Percentiles rank a stretch among this genome's conserved stretches.
phyloP scores from a whole-genome alignment of 1,140 invertebrate species.

The Cydia fagiglandana region DNA sequence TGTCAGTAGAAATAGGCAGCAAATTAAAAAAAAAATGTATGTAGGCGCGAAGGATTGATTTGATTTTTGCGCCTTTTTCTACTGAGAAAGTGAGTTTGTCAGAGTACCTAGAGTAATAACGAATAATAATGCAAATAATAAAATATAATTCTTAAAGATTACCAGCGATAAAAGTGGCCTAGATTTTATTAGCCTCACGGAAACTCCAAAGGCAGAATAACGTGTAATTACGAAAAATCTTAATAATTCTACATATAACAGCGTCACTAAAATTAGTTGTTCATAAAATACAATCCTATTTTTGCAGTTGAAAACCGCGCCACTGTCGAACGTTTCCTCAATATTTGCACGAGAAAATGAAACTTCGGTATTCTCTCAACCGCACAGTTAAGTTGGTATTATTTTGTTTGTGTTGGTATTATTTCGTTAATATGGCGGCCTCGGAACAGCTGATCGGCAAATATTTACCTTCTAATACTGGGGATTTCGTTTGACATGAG shows the following conservation, averaged over 20 bases:
- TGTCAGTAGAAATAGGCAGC: too few species aligned
- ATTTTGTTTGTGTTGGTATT: constrained; percentile 25
- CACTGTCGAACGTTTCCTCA: background rate
- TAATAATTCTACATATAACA: constrained; percentile 14
- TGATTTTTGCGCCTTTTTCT: too few species aligned
- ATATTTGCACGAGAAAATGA: background rate
- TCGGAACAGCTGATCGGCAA: constrained; percentile 27
- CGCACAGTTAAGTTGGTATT: background rate
- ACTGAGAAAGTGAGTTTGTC: too few species aligned
- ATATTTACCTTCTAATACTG: constrained; percentile 24
- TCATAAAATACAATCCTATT: background rate
- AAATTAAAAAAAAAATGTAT: too few species aligned
- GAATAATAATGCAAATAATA: background rate
- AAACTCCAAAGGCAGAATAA: constrained; percentile 20
- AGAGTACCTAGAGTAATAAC: background rate
- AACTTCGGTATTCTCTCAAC: background rate
- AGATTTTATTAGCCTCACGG: background rate
- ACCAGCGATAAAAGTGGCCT: constrained; percentile 11
- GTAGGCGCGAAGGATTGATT: too few species aligned
- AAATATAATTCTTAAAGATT: constrained; percentile 14
- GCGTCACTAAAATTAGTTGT: constrained; percentile 10
- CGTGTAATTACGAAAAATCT: background rate
- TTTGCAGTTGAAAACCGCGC: background rate
- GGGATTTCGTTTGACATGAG: constrained; percentile 5
- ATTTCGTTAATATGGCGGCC: constrained; percentile 31